Conservation (phyloP, 2,113 vertebrate species). For the Myiagra hebetior region DNA sequence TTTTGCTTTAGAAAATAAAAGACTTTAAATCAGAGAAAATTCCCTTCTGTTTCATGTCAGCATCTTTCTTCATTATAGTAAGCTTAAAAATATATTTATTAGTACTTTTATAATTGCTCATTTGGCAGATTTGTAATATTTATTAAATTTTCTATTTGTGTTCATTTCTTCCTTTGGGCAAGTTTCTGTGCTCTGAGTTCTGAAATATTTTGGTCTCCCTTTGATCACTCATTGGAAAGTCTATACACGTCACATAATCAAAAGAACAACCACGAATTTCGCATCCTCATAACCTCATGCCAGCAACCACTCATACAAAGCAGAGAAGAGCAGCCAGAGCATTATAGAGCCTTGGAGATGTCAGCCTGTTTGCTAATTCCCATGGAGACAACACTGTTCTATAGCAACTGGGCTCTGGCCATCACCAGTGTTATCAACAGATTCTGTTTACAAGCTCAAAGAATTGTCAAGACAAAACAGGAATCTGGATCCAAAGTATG, state of each 20-base stretch:
- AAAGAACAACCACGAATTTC: not conserved
- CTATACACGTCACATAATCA: not conserved
- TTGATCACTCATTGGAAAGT: not conserved
- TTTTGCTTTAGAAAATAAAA: not conserved
- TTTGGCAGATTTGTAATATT: not conserved
- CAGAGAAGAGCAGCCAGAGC: not conserved
- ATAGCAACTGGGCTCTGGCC: not conserved
- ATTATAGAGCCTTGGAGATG: not conserved
- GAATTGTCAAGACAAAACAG: not conserved
- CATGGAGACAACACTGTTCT: not conserved
- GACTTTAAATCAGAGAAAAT: not conserved
- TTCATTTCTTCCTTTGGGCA: not conserved
- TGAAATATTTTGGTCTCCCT: not conserved
- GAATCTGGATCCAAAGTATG: not conserved
- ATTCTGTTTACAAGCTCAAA: not conserved
- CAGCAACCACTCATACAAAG: not conserved
- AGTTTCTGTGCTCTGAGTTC: not conserved
- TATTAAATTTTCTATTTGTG: not conserved
- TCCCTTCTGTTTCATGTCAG: not conserved
- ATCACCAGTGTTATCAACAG: not conserved
- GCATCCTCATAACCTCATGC: not conserved
- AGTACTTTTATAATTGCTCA: not conserved
- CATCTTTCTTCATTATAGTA: not conserved
- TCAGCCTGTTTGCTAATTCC: not conserved
- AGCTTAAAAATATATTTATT: not conserved